A percentile compares a stretch with the other conserved stretches of the same genome.
Conservation (phyloP, 2,797 vertebrate species). For the Stomatorhinus walkeri region DNA sequence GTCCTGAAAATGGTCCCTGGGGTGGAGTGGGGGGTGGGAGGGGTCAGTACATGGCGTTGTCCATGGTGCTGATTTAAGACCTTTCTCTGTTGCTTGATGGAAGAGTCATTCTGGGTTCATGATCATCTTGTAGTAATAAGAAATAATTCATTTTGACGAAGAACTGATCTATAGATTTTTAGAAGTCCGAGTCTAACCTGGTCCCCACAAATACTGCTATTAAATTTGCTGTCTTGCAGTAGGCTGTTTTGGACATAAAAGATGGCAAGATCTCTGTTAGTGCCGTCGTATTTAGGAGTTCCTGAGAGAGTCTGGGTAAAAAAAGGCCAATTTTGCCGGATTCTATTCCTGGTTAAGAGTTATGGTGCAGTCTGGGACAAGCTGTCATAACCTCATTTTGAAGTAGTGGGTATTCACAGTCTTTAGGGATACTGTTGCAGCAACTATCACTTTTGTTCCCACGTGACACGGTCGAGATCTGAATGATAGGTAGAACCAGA, state of each 20-base stretch:
- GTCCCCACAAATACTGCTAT: neutral
- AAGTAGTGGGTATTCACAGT: neutral
- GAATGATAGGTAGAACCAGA: slow-evolving; percentile 2
- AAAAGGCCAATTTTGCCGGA: neutral
- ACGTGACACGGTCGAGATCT: neutral
- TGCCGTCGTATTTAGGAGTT: neutral
- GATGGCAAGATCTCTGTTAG: neutral
- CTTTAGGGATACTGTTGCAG: neutral
- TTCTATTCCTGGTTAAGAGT: slow-evolving; percentile 12
- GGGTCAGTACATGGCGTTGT: slow-evolving; percentile 42
- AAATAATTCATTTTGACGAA: neutral
- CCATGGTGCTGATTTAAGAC: slow-evolving; percentile 59
- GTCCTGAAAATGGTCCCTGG: slow-evolving; percentile 24
- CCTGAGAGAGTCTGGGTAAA: neutral
- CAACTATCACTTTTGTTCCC: neutral
- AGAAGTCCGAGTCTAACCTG: neutral
- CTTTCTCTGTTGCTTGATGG: slow-evolving; percentile 40
- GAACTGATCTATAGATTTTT: neutral
- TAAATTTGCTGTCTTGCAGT: neutral
- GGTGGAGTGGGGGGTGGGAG: neutral
- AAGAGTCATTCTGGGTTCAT: neutral
- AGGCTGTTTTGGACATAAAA: neutral
- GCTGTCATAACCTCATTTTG: slow-evolving; percentile 13
- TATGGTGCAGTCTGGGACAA: neutral
- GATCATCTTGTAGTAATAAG: neutral